Evolutionary conservation across 1,140 invertebrate genomes (phyloP), one percentile per base, ranked within the genome.

Genomic region (Eupristina koningsbergeri): DNA sequence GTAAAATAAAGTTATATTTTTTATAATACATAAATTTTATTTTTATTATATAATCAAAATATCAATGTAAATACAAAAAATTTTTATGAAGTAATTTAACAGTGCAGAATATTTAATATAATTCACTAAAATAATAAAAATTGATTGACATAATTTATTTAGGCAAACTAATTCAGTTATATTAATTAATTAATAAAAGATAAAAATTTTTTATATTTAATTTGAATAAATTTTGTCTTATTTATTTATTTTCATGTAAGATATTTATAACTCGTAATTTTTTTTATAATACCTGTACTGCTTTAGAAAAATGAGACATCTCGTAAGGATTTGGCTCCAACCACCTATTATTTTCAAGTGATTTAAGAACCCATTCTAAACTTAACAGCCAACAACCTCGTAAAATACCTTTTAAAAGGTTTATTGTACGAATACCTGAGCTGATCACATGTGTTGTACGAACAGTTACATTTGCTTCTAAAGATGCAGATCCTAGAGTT

Each of bases 341-440:
- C 92, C 92, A 93, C 22, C 73, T 63, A 17, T 86, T 86, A 0
- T 84, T 87, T 81, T 92, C 89, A 15, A 92, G 85, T 8, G 91
- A 93, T 75, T 89, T 88, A 17, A 90, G 80, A 71, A 91, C 84
- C 93, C 93, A 93, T 47, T 92, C 89, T n/a, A 91, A 84, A 34
- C 83, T 87, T 8, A 93, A 86, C 5, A 93, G 85, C 92, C 92
- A 93, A 71, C 92, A 93, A 22, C 93, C 93, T 84, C 92, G 86
- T 81, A 93, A 89, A 77, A 93, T 92, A 77, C 89, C 92, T 81
- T 89, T 90, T 17, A 93, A 80, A 41, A 93, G 81, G 87, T 93
- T 93, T 47, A 93, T 87, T 5, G 93, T 93, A 13, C 93, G 87
- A 9, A 92, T 85, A 76, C 91, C 92, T 2, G 91, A 90, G 61